Conservation (phyloP, 2,113 vertebrate species). For the Sporophila hypoxantha region DNA sequence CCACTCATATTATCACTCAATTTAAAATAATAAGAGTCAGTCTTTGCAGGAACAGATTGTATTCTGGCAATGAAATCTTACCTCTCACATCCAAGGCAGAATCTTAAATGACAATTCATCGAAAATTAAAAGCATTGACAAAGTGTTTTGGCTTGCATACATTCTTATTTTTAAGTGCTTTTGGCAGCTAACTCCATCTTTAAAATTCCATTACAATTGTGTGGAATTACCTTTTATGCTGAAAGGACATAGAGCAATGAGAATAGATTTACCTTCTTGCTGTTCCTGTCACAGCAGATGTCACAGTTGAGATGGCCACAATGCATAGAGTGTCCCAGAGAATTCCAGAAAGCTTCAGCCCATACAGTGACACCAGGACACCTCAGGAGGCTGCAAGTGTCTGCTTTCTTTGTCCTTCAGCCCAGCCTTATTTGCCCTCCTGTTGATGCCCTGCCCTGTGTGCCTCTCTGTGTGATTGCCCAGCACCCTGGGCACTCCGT, state of each 20-base stretch:
- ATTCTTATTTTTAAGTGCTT: background rate
- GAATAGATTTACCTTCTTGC: background rate
- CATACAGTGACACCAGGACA: rapidly evolving
- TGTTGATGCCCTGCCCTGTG: background rate
- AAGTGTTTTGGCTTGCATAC: background rate
- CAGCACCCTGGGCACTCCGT: background rate
- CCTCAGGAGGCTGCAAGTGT: background rate
- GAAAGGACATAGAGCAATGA: background rate
- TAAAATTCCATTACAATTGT: background rate
- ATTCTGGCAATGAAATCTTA: background rate
- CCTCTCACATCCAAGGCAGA: background rate
- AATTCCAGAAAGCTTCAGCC: background rate
- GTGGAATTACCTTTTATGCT: background rate
- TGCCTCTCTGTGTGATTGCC: background rate
- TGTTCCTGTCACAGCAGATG: background rate
- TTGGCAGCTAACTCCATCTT: background rate
- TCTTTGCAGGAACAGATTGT: background rate
- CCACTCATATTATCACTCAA: background rate
- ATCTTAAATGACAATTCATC: background rate
- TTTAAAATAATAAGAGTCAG: background rate
- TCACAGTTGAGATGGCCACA: background rate
- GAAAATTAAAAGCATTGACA: background rate
- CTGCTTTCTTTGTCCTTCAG: background rate
- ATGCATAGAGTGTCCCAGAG: background rate
- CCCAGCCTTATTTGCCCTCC: background rate